Conservation (phyloP, 2,797 vertebrate species). For the Siniperca obscura region DNA sequence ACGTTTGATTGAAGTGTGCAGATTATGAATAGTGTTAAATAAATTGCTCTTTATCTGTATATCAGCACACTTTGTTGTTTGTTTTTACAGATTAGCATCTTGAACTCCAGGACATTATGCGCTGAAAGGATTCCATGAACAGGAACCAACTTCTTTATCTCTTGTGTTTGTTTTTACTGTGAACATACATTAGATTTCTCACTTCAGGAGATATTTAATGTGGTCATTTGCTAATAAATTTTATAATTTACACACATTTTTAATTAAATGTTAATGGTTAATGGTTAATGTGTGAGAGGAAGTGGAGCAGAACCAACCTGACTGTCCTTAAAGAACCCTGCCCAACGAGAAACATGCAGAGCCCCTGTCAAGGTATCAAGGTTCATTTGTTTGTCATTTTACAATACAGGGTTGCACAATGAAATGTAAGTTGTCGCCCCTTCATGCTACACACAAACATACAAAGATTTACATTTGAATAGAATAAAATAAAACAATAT, state of each 20-base stretch:
- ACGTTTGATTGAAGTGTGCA: neutral
- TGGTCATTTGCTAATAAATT: neutral
- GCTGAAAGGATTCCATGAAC: constrained; percentile 92
- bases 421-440: too few species aligned
- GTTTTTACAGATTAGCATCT: constrained; percentile 84
- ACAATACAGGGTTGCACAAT: too few species aligned
- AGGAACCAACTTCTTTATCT: neutral
- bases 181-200: neutral
- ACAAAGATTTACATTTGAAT: too few species aligned
- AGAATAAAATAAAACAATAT: too few species aligned
- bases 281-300: neutral
- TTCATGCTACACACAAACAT: too few species aligned
- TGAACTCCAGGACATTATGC: constrained; percentile 86
- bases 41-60: neutral
- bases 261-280: too few species aligned
- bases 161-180: constrained; percentile 14
- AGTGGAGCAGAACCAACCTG: neutral
- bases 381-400: too few species aligned
- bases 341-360: neutral
- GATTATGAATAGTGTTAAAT: neutral
- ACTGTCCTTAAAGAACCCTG: neutral
- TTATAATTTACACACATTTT: neutral
- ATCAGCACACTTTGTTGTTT: constrained; percentile 15
- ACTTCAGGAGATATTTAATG: neutral
- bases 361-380: too few species aligned